phyloP scores from a whole-genome alignment of 2,888 invertebrate genomes.

The Ashinkailepas kermadecensis region DNA sequence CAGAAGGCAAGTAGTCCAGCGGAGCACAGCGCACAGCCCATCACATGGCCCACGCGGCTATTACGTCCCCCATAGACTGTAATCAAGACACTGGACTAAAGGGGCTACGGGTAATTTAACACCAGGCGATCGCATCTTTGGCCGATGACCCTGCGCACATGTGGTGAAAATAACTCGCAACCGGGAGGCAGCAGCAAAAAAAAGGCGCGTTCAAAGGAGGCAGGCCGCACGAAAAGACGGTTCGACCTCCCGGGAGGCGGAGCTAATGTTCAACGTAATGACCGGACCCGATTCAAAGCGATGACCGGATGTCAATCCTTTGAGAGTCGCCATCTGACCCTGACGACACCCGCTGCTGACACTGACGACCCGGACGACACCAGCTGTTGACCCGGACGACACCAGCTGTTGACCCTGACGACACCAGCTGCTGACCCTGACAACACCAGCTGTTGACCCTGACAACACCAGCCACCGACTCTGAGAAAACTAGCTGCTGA shows the following conservation, averaged over 20 bases:
- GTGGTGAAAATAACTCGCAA: neutral
- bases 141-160: neutral
- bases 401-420: too few species aligned
- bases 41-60: neutral
- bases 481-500: too few species aligned
- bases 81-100: neutral
- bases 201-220: constrained; percentile 4
- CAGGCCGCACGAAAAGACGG: neutral
- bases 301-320: neutral
- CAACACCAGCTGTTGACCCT: too few species aligned
- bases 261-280: neutral
- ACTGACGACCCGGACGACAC: neutral
- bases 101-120: neutral
- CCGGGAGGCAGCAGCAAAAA: constrained; percentile 5
- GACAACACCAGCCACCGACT: too few species aligned
- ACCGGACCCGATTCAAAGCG: neutral
- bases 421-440: too few species aligned
- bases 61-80: constrained; percentile 11
- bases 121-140: constrained; percentile 11
- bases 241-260: neutral
- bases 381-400: too few species aligned
- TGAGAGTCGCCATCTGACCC: neutral
- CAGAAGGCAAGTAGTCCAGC: neutral
- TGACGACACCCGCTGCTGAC: neutral
- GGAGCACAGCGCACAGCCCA: neutral